Evolutionary conservation across 2,797 vertebrate genomes (phyloP), one percentile per base, ranked within the genome.

Genomic region (Nyctalus aviator): DNA sequence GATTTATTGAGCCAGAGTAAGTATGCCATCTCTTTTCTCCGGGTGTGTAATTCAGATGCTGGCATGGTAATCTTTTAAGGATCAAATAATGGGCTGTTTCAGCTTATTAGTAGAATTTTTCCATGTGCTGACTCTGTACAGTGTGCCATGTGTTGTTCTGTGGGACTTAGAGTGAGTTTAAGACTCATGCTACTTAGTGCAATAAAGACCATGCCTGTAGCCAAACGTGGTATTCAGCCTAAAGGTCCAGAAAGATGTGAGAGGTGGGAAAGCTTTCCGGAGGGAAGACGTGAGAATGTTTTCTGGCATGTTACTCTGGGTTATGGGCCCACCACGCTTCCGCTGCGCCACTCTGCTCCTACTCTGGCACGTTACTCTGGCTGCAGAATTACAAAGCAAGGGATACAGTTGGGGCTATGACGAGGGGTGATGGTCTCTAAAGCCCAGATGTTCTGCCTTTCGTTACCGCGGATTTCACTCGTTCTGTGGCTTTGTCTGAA

Each of bases 1-100:
- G 99, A 94, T 94, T 97, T 92, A 97, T 99, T 6, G 98, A 99
- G 76, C 99, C 99, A 62, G 97, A 98, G 99, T 99, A 99, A 98
- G 99, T 98, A 62, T 35, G 66, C 48, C 37, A 82, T 88, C 84
- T 71, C 0, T 0, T n/a, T 79, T 44, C 81, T 73, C 21, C 88
- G 15, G 53, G 8, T 88, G 2, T 92, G 9, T 92, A 55, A 21
- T 0, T 3, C 55, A 46, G 53, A 50, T 84, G n/a, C 27, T 64
- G 10, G 71, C 11, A 0, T 77, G 55, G n/a, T 73, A 66, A 79
- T 76, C 37, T 90, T 88, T 44, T 62, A 53, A 69, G 71, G 64
- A 46, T 87, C 25, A 66, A 8, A 35, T 91, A 44, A 14, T 71
- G n/a, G 5, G 17, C 66, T 21, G 18, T 79, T 75, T 85, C 79